Base-by-base conservation (phyloP, 2,888 invertebrate species). In the Caenorhabditis sulstoni region DNA sequence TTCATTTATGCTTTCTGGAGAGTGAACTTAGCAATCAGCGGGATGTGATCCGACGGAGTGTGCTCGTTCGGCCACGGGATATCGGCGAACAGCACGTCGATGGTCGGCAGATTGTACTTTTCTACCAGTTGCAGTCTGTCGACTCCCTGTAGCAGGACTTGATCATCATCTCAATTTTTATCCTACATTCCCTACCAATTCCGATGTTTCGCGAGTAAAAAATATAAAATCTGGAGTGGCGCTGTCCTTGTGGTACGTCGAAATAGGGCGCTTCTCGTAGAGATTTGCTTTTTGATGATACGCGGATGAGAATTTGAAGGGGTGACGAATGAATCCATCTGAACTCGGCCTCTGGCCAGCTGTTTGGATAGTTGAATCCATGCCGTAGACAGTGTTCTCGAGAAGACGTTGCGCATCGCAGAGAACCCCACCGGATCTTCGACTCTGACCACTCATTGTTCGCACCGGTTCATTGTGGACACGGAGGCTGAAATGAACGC, bases 201-300 rank as follows among this genome's bases (percentile, higher is more conserved):
- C n/a, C 0, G 9, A 58, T 3, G 4, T 16, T 7, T 66, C 59
- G 14, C 49, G 55, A 0, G 81, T 68, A 52, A 85, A 88, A 67
- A 88, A 88, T 16, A 88, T 88, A 50, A 85, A 89, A 65, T 88
- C 88, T 4, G 88, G 88, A 22, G 81, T 77, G 0, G 66, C 83
- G 0, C n/a, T 1, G 16, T 83, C 81, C 20, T 79, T 70, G 76
- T 87, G 87, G 64, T 66, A 85, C 12, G 86, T 88, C 7, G 87
- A 86, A 16, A 87, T 55, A 5, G 39, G n/a, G 8, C 62, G 53
- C 14, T 35, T 44, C 22, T 83, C 83, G 11, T 50, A 2, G 2
- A 47, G 7, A 37, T 22, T 41, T 53, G 64, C 39, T 1, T 29
- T 20, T 14, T 65, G 35, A 14, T 65, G 47, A 20, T 78, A 75